Evolutionary conservation across 1,140 invertebrate genomes (phyloP).

Genomic region (Brachionus sp.): DNA sequence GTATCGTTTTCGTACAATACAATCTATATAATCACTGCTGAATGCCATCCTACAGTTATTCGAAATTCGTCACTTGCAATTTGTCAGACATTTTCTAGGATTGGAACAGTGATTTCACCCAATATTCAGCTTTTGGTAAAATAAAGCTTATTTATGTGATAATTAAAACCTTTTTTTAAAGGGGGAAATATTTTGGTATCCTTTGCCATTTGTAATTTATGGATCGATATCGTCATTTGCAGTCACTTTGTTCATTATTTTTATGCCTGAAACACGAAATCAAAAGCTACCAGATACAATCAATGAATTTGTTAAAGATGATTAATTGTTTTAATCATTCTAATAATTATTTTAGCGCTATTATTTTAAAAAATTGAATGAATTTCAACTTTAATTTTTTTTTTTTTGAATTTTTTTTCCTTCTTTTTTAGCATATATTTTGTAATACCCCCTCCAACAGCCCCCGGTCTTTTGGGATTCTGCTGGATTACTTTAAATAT

Average conservation of each 20-base stretch:
- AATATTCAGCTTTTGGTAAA: not conserved
- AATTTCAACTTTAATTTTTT: too few relatives aligned
- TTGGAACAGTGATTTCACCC: not conserved
- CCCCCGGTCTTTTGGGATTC: too few relatives aligned
- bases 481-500: too few relatives aligned
- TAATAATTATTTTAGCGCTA: too few relatives aligned
- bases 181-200: constrained; percentile 46
- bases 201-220: constrained; percentile 47
- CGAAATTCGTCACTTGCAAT: constrained; percentile 30
- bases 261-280: constrained; percentile 50
- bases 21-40: constrained; percentile 31
- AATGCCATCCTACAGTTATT: constrained; percentile 26
- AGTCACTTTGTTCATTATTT: constrained; percentile 43
- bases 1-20: constrained; percentile 32
- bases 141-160: not conserved
- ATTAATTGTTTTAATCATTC: not conserved
- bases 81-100: constrained; percentile 15
- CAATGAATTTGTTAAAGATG: constrained; percentile 47
- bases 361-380: too few relatives aligned
- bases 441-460: too few relatives aligned
- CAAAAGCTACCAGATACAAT: constrained; percentile 49
- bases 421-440: too few relatives aligned
- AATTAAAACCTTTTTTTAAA: not conserved
- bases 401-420: too few relatives aligned
- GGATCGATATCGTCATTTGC: constrained; percentile 47